Evolutionary conservation across 2,797 vertebrate genomes (phyloP), one percentile per base, ranked within the genome.

Genomic region (Spea hammondii): DNA sequence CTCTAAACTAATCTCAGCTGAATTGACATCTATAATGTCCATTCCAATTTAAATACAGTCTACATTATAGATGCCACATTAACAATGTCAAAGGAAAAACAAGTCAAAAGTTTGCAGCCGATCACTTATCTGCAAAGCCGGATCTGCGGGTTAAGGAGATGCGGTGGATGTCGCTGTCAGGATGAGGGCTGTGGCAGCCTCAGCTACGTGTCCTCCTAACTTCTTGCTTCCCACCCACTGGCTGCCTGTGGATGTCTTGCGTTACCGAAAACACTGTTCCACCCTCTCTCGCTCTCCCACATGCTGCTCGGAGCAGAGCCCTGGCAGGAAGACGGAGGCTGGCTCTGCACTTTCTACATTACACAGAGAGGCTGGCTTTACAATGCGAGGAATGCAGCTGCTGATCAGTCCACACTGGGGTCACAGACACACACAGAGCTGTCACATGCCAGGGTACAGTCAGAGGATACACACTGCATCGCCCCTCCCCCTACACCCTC

Each of bases 191-290:
- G 57, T 59, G 74, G 74, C 79, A 70, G 78, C 67, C 53, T 70
- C 53, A 74, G 72, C 79, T 77, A 77, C 79, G 79, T 82, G 75
- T 82, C 79, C 48, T 74, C 79, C 71, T 44, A 62, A 76, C 74
- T 77, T 82, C 70, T 72, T 48, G 74, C 50, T 62, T 73, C 74
- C 70, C 65, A 60, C 75, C 70, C 70, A 65, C 65, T 44, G 47
- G 60, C 12, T 66, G 79, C 10, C 68, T 78, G 47, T 65, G 59
- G 76, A 65, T 10, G 69, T 7, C 68, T 71, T 14, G 57, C 53
- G 49, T 64, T 70, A 77, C 76, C 55, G 65, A 59, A 49, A 48
- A 67, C 1, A 49, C 68, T 44, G 74, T 13, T 67, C 74, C 75
- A 73, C 79, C 79, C 75, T 74, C 70, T 48, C 75, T 68, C 32